A percentile compares a stretch with the other conserved stretches of the same genome.
Evolutionary conservation across 2,888 invertebrate genomes (phyloP).

Genomic region (Schizaphis graminum): DNA sequence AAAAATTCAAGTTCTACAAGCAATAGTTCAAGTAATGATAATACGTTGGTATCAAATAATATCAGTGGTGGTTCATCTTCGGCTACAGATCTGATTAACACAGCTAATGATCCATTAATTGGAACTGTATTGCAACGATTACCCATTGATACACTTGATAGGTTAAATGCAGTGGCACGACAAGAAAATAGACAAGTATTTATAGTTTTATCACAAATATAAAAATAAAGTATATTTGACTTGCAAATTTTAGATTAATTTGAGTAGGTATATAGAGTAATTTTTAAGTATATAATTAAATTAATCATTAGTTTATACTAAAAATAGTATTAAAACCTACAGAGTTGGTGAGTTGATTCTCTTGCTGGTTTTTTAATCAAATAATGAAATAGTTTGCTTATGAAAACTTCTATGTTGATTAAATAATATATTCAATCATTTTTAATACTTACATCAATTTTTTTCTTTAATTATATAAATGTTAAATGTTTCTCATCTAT

Average conservation of each 20-base stretch:
- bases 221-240: not conserved
- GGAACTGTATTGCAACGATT: constrained; percentile 87
- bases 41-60: constrained; percentile 54
- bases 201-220: not conserved
- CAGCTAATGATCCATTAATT: constrained; percentile 89
- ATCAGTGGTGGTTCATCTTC: constrained; percentile 72
- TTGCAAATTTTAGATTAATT: not conserved
- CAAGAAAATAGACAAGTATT: constrained; percentile 74
- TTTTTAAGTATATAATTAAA: not conserved
- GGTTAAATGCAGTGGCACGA: constrained; percentile 74
- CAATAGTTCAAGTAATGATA: constrained; percentile 41
- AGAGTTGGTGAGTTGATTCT: not conserved
- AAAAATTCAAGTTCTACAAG: constrained; percentile 33
- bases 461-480: not conserved
- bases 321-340: not conserved
- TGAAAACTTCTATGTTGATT: not conserved
- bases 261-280: not conserved
- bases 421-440: not conserved
- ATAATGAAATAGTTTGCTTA: not conserved
- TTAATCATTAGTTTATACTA: not conserved
- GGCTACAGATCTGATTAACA: constrained; percentile 87
- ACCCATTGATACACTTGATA: constrained; percentile 87
- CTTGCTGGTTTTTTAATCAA: not conserved
- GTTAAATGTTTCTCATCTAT: not conserved
- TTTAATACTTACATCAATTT: not conserved